Evolutionary conservation across 2,888 invertebrate species (phyloP).

Genomic region (Netelia inedita): DNA sequence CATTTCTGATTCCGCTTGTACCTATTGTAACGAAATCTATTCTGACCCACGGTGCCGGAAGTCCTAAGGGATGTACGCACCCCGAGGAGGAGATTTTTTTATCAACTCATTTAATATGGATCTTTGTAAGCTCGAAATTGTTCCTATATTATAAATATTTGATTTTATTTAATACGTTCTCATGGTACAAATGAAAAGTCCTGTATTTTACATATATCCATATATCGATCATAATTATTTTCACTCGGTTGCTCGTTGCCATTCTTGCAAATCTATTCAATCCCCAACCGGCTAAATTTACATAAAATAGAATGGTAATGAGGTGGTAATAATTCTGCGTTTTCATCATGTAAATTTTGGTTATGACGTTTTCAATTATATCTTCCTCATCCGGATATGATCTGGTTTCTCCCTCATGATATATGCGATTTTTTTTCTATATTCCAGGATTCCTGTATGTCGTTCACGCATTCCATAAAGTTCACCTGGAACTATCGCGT

Average conservation of each 20-base stretch:
- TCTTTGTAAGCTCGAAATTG: too few species aligned
- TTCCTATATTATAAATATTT: too few species aligned
- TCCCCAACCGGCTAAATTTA: conserved; percentile 24
- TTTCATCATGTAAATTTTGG: conserved; percentile 27
- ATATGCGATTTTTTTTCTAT: conserved; percentile 4
- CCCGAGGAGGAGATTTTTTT: too few species aligned
- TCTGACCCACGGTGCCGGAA: too few species aligned
- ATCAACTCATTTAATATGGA: too few species aligned
- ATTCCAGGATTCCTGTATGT: conserved; percentile 21
- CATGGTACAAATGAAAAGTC: too few species aligned
- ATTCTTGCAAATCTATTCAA: conserved; percentile 46
- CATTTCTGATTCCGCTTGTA: too few species aligned
- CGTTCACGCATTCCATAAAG: background rate
- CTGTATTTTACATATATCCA: background rate
- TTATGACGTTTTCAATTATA: conserved; percentile 50
- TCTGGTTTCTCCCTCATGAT: conserved; percentile 7
- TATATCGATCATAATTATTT: conserved; percentile 16
- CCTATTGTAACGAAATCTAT: too few species aligned
- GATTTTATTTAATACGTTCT: too few species aligned
- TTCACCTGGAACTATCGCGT: conserved; percentile 6
- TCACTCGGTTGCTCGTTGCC: conserved; percentile 3
- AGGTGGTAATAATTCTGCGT: conserved; percentile 28
- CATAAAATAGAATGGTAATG: conserved; percentile 28
- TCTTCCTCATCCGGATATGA: conserved; percentile 34
- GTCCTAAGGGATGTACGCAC: too few species aligned